Percentiles rank a stretch among this genome's conserved stretches.
phyloP scores from a whole-genome alignment of 2,888 invertebrate genomes.

The Orthonychiurus folsomi region DNA sequence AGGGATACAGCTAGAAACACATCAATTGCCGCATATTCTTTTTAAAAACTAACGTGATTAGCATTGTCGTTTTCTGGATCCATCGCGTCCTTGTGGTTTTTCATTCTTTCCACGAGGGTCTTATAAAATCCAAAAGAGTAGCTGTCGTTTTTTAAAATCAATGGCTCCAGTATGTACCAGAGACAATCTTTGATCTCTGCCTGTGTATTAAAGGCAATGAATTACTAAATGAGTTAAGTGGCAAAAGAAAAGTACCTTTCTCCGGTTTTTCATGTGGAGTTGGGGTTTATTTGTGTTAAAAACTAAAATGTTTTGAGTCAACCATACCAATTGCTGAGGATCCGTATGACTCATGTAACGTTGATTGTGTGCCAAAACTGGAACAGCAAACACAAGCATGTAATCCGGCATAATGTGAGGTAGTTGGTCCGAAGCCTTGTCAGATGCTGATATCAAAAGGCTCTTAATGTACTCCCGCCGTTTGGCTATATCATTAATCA shows the following conservation, averaged over 20 bases:
- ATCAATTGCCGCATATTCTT: too few species aligned
- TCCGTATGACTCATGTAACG: slow-evolving; percentile 69
- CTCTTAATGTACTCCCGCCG: slow-evolving; percentile 84
- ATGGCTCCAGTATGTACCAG: slow-evolving; percentile 88
- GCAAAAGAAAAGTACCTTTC: too few species aligned
- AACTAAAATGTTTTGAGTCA: too few species aligned
- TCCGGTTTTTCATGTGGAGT: too few species aligned
- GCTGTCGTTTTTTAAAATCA: slow-evolving; percentile 85
- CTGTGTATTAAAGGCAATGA: too few species aligned
- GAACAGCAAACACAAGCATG: slow-evolving; percentile 93
- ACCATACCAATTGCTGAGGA: slow-evolving; percentile 63
- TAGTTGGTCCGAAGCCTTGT: slow-evolving; percentile 64
- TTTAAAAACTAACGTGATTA: slow-evolving; percentile 64
- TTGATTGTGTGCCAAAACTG: slow-evolving; percentile 88
- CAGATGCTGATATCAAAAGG: slow-evolving; percentile 60
- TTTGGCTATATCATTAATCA: slow-evolving; percentile 77
- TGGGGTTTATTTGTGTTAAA: too few species aligned
- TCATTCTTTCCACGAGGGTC: slow-evolving; percentile 85
- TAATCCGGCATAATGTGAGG: slow-evolving; percentile 91
- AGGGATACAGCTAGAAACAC: too few species aligned
- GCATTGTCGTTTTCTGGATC: slow-evolving; percentile 69
- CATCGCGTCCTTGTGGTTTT: slow-evolving; percentile 82
- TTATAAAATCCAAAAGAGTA: slow-evolving; percentile 93
- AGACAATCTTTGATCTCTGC: slow-evolving; percentile 59
- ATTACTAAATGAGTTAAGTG: too few species aligned